phyloP scores from a whole-genome alignment of 2,113 vertebrate genomes.

The Cryptomyrus ogoouensis region DNA sequence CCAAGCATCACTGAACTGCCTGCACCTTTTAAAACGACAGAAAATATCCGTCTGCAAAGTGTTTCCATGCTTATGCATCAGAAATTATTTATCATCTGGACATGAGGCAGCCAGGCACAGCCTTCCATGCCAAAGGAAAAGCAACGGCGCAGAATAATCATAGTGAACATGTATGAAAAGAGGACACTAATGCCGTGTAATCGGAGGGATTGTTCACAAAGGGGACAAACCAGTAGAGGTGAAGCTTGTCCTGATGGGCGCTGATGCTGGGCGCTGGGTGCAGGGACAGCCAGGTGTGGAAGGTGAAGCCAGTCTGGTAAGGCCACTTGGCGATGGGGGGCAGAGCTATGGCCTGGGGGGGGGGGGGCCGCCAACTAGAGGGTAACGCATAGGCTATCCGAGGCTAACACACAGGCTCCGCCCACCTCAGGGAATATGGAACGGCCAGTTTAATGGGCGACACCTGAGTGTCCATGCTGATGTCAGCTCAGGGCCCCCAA shows the following conservation, averaged over 20 bases:
- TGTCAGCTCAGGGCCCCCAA: not conserved
- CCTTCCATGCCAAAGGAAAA: not conserved
- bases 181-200: not conserved
- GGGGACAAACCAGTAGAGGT: slow-evolving; percentile 80
- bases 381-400: not conserved
- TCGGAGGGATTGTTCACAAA: not conserved
- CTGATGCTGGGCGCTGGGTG: slow-evolving; percentile 96
- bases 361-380: not conserved
- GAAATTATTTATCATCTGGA: slow-evolving; percentile 44
- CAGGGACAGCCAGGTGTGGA: slow-evolving; percentile 97
- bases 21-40: not conserved
- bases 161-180: not conserved
- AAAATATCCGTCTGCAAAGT: not conserved
- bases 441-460: not conserved
- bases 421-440: not conserved
- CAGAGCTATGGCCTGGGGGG: slow-evolving; percentile 85
- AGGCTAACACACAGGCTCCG: not conserved
- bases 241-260: slow-evolving; percentile 95
- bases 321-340: slow-evolving; percentile 98
- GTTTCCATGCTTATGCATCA: slow-evolving; percentile 20
- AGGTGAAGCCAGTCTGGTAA: slow-evolving; percentile 96
- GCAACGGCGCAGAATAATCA: not conserved
- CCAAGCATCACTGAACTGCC: not conserved
- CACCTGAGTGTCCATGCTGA: too few relatives aligned
- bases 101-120: slow-evolving; percentile 32